Conservation (phyloP, 2,888 invertebrate species). For the Chrysina gloriosa region DNA sequence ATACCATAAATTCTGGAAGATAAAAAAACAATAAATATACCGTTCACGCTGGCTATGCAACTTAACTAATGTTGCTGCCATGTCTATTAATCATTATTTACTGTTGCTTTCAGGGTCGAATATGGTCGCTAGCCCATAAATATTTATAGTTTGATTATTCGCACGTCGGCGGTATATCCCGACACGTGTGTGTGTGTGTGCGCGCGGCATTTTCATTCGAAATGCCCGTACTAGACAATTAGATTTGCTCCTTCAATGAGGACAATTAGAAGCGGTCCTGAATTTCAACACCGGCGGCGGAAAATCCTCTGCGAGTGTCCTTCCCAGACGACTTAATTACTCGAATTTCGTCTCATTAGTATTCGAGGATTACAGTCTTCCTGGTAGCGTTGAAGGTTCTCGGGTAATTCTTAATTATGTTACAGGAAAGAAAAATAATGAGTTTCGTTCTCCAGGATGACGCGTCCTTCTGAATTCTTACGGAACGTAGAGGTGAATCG, state of each 20-base stretch:
- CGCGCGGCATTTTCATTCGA: too few species aligned
- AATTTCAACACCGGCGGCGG: too few species aligned
- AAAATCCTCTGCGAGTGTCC: not conserved
- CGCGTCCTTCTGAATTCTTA: not conserved
- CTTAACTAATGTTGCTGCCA: not conserved
- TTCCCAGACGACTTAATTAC: not conserved
- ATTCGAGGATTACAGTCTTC: not conserved
- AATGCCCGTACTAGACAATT: too few species aligned
- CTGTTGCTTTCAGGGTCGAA: slow-evolving; percentile 1
- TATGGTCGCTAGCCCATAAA: not conserved
- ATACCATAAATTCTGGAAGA: not conserved
- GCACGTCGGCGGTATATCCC: not conserved
- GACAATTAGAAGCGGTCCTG: too few species aligned
- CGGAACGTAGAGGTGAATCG: not conserved
- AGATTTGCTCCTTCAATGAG: too few species aligned
- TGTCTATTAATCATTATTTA: not conserved
- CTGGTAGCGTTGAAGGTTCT: not conserved
- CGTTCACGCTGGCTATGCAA: not conserved
- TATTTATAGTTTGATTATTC: not conserved
- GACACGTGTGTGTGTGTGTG: too few species aligned
- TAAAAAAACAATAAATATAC: slow-evolving; percentile 1
- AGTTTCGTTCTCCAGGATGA: not conserved
- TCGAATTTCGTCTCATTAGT: not conserved
- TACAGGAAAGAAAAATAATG: not conserved
- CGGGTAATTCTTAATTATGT: not conserved